Percentiles rank a stretch among this genome's conserved stretches.
Conservation (phyloP, 2,888 invertebrate genomes). For the Acronicta leporina region DNA sequence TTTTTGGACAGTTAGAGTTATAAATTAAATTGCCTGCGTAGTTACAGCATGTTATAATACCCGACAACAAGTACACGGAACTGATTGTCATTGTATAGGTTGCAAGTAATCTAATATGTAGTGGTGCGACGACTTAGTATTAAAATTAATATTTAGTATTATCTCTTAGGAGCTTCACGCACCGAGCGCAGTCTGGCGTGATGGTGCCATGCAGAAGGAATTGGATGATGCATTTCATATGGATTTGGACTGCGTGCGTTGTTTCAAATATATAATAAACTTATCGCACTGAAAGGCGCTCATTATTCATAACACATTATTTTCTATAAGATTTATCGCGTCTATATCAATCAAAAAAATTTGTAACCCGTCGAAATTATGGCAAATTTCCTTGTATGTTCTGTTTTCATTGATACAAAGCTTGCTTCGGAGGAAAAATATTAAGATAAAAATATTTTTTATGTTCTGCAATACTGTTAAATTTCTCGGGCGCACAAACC, state of each 20-base stretch:
- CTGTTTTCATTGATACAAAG: constrained; percentile 8
- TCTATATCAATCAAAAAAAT: constrained; percentile 4
- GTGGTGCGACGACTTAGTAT: constrained; percentile 44
- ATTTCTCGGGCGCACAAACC: constrained; percentile 7
- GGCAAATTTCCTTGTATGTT: constrained; percentile 1
- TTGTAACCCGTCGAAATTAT: neutral
- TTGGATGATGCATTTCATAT: constrained; percentile 60
- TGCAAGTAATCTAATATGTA: constrained; percentile 41
- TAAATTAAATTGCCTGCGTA: constrained; percentile 60
- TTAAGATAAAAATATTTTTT: constrained; percentile 12
- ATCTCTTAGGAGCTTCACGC: constrained; percentile 59
- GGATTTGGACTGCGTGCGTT: constrained; percentile 60
- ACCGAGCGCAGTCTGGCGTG: constrained; percentile 60
- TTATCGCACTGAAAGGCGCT: constrained; percentile 45
- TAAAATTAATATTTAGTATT: constrained; percentile 51
- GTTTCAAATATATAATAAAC: constrained; percentile 55
- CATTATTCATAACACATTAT: constrained; percentile 23
- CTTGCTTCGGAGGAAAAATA: neutral
- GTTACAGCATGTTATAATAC: constrained; percentile 63
- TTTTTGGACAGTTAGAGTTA: constrained; percentile 31
- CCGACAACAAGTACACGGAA: constrained; percentile 51
- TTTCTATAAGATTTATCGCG: neutral
- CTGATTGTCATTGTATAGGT: constrained; percentile 59
- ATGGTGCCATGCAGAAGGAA: constrained; percentile 60
- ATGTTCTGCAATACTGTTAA: neutral